phyloP scores from a whole-genome alignment of 2,888 invertebrate species.

The Myathropa florea region DNA sequence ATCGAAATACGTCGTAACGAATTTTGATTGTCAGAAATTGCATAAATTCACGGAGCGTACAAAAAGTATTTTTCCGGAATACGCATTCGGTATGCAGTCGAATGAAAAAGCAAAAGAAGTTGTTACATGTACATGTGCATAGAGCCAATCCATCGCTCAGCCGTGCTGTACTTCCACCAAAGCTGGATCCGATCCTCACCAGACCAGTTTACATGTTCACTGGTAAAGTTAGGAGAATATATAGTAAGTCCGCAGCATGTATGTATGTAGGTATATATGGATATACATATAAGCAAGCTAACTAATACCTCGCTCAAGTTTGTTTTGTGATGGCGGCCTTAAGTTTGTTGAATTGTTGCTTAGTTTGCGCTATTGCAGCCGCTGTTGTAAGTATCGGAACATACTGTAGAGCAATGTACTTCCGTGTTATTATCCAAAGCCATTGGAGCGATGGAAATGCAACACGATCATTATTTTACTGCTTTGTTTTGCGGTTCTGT shows the following conservation, averaged over 20 bases:
- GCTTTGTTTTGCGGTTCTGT: conserved; percentile 32
- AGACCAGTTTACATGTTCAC: conserved; percentile 49
- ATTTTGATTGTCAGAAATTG: conserved; percentile 60
- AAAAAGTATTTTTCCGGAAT: conserved; percentile 58
- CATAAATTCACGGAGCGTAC: conserved; percentile 53
- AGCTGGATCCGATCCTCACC: conserved; percentile 17
- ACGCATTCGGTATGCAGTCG: conserved; percentile 32
- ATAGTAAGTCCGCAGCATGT: background rate
- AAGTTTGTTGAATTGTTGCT: conserved; percentile 31
- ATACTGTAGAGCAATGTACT: conserved; percentile 38
- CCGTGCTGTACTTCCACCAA: conserved; percentile 6
- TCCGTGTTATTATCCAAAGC: conserved; percentile 61
- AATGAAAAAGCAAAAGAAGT: background rate
- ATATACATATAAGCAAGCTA: background rate
- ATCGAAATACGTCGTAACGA: background rate
- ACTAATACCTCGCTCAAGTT: conserved; percentile 8
- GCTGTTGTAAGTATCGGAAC: conserved; percentile 46
- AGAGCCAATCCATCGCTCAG: conserved; percentile 1
- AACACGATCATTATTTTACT: conserved; percentile 29
- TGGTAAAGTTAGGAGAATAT: background rate
- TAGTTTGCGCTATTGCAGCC: conserved; percentile 38
- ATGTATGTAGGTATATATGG: background rate
- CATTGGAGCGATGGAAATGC: conserved; percentile 53
- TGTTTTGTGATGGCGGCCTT: background rate
- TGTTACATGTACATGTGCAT: background rate